Base-by-base conservation (phyloP, 2,888 invertebrate genomes). In the Vesta saturnalis region DNA sequence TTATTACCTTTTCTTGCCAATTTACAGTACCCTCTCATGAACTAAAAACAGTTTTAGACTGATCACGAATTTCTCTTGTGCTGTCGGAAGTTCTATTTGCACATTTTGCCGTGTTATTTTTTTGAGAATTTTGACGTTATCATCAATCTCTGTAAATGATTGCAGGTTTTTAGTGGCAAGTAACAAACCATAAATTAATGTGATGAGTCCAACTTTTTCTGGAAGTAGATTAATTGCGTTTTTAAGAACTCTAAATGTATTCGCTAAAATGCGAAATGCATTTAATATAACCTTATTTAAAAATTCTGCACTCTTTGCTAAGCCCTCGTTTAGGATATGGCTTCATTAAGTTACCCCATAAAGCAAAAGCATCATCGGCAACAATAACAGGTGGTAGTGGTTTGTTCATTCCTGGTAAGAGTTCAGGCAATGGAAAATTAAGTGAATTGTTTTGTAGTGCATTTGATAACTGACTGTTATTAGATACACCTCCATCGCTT, bases 401-500 rank as follows among this genome's bases (percentile, higher is more conserved):
- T n/a, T n/a, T n/a, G n/a, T n/a, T n/a, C n/a, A n/a, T n/a, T n/a
- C n/a, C n/a, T n/a, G n/a, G n/a, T n/a, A n/a, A n/a, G n/a, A n/a
- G n/a, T n/a, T n/a, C n/a, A n/a, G n/a, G n/a, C n/a, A n/a, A n/a
- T n/a, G n/a, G n/a, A n/a, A n/a, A n/a, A n/a, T n/a, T n/a, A n/a
- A n/a, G n/a, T n/a, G 1, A 16, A 54, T 54, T 54, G 5, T 54
- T 3, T 1, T 6, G 1, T 21, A 54, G 2, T 19, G 54, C 54
- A 1, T 15, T 12, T 5, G 54, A 3, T 22, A 54, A 1, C 8
- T 54, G 1, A 54, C 54, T 54, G 12, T 18, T 1, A 1, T 73
- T 52, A 64, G 73, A 74, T 1, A 76, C 72, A 52, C 73, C 72
- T 19, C 74, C 76, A 75, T 77, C 78, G 49, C 73, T 74, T 23